Percentiles rank a stretch among this genome's conserved stretches.
phyloP scores from a whole-genome alignment of 2,888 invertebrate species.

The Aquatica leii region DNA sequence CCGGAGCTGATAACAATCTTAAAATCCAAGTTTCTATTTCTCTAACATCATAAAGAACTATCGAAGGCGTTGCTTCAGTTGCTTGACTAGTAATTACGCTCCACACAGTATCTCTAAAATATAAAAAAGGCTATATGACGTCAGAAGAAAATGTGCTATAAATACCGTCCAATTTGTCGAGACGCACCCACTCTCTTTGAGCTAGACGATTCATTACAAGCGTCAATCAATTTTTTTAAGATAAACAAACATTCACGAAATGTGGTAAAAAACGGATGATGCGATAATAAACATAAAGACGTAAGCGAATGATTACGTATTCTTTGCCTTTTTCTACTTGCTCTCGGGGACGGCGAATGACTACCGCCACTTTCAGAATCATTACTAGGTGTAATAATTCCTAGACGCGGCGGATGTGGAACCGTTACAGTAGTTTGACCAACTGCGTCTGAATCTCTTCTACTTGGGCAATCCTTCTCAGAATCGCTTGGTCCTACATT shows the following conservation, averaged over 20 bases:
- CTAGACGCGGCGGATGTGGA: slow-evolving; percentile 67
- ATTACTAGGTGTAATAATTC: slow-evolving; percentile 71
- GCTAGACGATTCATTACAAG: slow-evolving; percentile 94
- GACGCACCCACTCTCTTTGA: slow-evolving; percentile 90
- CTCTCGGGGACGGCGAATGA: slow-evolving; percentile 86
- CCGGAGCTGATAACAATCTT: slow-evolving; percentile 93
- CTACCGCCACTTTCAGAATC: slow-evolving; percentile 91
- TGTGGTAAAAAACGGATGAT: slow-evolving; percentile 98
- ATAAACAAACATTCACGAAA: slow-evolving; percentile 98
- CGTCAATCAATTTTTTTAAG: slow-evolving; percentile 94
- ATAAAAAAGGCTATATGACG: background rate
- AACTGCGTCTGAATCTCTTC: slow-evolving; percentile 69
- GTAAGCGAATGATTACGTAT: slow-evolving; percentile 93
- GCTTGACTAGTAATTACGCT: slow-evolving; percentile 88
- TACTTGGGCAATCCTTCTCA: slow-evolving; percentile 83
- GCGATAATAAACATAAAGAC: slow-evolving; percentile 95
- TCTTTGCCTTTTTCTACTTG: slow-evolving; percentile 79
- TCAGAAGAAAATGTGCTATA: background rate
- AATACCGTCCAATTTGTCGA: slow-evolving; percentile 82
- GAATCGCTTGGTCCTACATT: slow-evolving; percentile 90
- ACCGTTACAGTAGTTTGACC: slow-evolving; percentile 46
- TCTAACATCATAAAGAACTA: slow-evolving; percentile 93
- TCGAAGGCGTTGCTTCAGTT: slow-evolving; percentile 82
- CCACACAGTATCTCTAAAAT: slow-evolving; percentile 92
- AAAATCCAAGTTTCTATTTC: slow-evolving; percentile 99